Conservation (phyloP, 1,140 invertebrate species). For the Rhizoglyphus robini region DNA sequence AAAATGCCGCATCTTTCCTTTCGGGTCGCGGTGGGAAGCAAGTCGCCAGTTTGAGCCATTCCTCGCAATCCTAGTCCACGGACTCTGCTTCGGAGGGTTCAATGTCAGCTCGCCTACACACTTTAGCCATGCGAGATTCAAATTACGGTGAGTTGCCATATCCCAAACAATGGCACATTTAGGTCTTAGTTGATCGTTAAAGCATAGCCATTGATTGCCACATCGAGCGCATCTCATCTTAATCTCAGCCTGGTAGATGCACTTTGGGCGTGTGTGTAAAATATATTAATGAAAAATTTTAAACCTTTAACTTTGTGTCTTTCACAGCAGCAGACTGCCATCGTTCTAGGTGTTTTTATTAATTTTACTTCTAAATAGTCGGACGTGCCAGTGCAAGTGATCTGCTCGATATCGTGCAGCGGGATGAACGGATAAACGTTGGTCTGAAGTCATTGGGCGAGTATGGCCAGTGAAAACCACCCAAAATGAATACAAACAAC, state of each 20-base stretch:
- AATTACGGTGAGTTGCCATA: too few species aligned
- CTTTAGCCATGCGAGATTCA: too few species aligned
- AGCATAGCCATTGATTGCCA: background rate
- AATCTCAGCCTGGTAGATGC: background rate
- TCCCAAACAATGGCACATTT: slow-evolving; percentile 10
- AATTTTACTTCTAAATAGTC: background rate
- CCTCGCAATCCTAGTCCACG: too few species aligned
- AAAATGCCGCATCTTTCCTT: too few species aligned
- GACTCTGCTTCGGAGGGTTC: too few species aligned
- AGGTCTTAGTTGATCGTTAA: background rate
- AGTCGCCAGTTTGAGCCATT: too few species aligned
- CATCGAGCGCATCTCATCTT: background rate
- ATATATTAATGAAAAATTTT: background rate
- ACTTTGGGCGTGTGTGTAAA: slow-evolving; percentile 10
- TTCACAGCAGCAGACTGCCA: background rate
- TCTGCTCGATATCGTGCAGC: background rate
- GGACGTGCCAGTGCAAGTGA: background rate
- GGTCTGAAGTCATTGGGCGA: background rate
- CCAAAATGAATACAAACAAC: slow-evolving; percentile 12
- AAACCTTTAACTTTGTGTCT: background rate
- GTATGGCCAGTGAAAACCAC: background rate
- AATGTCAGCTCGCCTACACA: too few species aligned
- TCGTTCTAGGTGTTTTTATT: slow-evolving; percentile 9
- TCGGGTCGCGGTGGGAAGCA: too few species aligned
- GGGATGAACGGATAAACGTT: background rate